Evolutionary conservation across 2,113 vertebrate genomes (phyloP), one percentile per base, ranked within the genome.

Genomic region (Phylloscopus trochiloides): DNA sequence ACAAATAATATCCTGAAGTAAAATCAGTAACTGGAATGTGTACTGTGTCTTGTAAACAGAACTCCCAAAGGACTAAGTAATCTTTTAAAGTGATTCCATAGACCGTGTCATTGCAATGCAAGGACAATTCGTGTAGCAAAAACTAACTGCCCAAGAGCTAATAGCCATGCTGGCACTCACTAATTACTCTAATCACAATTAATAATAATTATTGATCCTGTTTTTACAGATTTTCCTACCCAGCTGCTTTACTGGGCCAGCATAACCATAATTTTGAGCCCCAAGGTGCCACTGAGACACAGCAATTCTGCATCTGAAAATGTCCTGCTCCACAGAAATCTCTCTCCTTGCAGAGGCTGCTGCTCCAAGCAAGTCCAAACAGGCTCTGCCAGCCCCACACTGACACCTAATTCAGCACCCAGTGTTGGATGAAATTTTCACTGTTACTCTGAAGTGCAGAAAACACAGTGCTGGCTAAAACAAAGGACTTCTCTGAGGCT

Each of bases 261-360:
- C 19, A n/a, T 2, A 62, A 42, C 8, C 14, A 3, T 22, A 32
- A 52, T 31, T 59, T 76, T 31, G 45, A 92, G 62, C 48, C 26
- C 43, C 38, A 32, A 29, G 52, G 62, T 88, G 82, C 61, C 74
- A 47, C 17, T 0, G 28, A 42, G 65, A 22, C 15, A 22, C 14
- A 12, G 77, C 24, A 59, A 42, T 10, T 70, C 18, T 0, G 0
- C 54, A 52, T 12, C 31, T 48, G 10, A 2, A 57, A 78, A 58
- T 1, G 20, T n/a, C 48, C 32, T 24, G 70, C 28, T 70, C 50
- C 0, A 0, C 77, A 51, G 54, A 63, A 66, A 26, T 12, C 24
- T 17, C 36, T 26, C 65, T 47, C 20, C 61, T 20, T 58, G 77
- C 20, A 1, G 7, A 81, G 65, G 74, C 50, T 57, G 70, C 78